These are phyloP conservation scores for Tinamus guttatus DNA, from an alignment of 2,113 vertebrate genomes.

Conservation along the genomic window DNA sequence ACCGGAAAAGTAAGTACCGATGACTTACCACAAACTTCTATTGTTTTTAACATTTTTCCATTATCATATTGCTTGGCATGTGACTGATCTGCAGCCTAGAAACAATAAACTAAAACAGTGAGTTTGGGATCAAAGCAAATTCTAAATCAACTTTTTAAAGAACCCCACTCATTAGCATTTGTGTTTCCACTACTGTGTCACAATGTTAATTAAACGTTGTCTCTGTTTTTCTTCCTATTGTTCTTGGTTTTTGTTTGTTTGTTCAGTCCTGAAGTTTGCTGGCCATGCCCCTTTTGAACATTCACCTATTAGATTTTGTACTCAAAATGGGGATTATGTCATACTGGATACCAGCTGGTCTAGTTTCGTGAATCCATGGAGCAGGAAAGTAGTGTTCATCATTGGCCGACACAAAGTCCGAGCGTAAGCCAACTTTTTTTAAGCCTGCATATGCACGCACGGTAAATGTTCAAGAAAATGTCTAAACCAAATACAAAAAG, in stretches of 20 bases:
- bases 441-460: neutral
- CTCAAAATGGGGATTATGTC: conserved; percentile 90
- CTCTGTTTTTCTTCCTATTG: neutral
- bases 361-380: conserved; percentile 94
- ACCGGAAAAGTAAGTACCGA: conserved; percentile 82
- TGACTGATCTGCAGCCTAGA: neutral
- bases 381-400: conserved; percentile 89
- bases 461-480: neutral
- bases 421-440: conserved; percentile 79
- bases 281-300: conserved; percentile 90
- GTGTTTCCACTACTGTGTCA: neutral
- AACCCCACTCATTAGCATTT: neutral
- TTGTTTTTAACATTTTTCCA: neutral
- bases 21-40: neutral
- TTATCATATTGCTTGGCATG: neutral
- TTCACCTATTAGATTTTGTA: conserved; percentile 86
- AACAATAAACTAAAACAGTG: neutral
- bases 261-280: conserved; percentile 86
- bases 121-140: neutral
- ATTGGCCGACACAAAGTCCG: conserved; percentile 91
- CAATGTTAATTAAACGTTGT: neutral
- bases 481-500: neutral
- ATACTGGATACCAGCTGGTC: conserved; percentile 92
- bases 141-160: neutral
- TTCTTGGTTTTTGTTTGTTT: neutral